Conservation (phyloP, 2,888 invertebrate genomes). For the Cosmopolites sordidus region DNA sequence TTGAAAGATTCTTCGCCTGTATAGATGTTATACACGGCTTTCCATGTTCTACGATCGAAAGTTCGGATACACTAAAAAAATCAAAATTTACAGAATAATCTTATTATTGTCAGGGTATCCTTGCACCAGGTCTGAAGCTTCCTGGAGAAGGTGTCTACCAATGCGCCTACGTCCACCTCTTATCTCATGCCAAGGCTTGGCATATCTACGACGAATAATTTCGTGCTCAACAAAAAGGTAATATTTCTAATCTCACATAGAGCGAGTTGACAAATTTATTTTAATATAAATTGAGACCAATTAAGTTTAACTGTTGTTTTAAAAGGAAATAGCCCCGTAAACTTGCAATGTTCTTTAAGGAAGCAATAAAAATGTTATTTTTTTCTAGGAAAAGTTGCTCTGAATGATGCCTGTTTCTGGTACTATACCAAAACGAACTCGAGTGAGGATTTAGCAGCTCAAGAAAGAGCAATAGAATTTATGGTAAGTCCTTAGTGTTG, state of each 20-base stretch:
- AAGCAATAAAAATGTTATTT: too few relatives aligned
- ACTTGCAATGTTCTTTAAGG: too few relatives aligned
- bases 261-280: neutral
- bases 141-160: conserved; percentile 47
- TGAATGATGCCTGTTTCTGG: conserved; percentile 19
- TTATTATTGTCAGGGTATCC: neutral
- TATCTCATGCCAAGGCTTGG: conserved; percentile 65
- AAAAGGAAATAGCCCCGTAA: too few relatives aligned
- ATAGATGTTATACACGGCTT: too few relatives aligned
- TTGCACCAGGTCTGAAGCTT: conserved; percentile 2
- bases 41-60: too few relatives aligned
- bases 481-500: conserved; percentile 16
- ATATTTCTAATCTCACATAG: neutral
- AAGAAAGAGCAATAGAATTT: conserved; percentile 22
- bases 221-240: conserved; percentile 53
- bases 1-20: too few relatives aligned
- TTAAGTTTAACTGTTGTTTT: too few relatives aligned
- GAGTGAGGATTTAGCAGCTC: conserved; percentile 21
- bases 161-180: conserved; percentile 61
- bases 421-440: conserved; percentile 18
- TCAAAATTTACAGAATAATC: too few relatives aligned
- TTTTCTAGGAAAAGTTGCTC: conserved; percentile 17
- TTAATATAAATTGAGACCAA: neutral
- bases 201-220: conserved; percentile 60
- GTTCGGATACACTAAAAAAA: too few relatives aligned